Conservation (phyloP, 2,888 invertebrate species). For the Muschampia plurimacula region DNA sequence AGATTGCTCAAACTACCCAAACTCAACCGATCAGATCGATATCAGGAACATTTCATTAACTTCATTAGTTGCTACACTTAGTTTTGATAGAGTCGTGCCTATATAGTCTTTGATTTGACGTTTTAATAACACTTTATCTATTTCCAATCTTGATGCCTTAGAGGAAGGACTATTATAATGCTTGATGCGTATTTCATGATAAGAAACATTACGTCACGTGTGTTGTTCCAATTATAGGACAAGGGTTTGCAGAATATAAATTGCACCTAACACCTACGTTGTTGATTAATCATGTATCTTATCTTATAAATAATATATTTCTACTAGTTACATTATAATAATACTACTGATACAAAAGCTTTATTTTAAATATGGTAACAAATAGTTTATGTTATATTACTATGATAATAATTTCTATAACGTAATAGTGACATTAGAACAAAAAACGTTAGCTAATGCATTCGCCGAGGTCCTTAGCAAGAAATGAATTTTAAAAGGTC, state of each 20-base stretch:
- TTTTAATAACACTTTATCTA: slow-evolving; percentile 27
- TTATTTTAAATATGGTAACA: neutral
- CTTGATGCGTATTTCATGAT: slow-evolving; percentile 22
- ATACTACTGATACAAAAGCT: neutral
- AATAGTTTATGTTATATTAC: neutral
- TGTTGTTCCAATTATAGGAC: slow-evolving; percentile 18
- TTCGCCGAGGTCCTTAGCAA: slow-evolving; percentile 7
- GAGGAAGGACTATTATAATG: too few relatives aligned
- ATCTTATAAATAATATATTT: neutral
- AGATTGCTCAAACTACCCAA: neutral
- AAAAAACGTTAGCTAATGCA: slow-evolving; percentile 13
- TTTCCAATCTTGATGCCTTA: slow-evolving; percentile 23
- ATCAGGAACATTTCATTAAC: slow-evolving; percentile 13
- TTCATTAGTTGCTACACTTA: slow-evolving; percentile 15
- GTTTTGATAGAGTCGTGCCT: slow-evolving; percentile 13
- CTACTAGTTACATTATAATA: neutral
- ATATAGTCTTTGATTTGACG: slow-evolving; percentile 21
- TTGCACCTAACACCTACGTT: slow-evolving; percentile 10
- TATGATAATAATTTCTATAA: neutral
- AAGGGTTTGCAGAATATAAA: slow-evolving; percentile 24
- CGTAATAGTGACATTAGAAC: neutral
- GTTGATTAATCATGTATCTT: slow-evolving; percentile 20
- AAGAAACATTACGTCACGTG: slow-evolving; percentile 20
- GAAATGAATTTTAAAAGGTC: slow-evolving; percentile 26
- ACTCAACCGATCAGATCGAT: neutral